Evolutionary conservation across 2,113 vertebrate genomes (phyloP), one percentile per base, ranked within the genome.

Genomic region (Indri indri): DNA sequence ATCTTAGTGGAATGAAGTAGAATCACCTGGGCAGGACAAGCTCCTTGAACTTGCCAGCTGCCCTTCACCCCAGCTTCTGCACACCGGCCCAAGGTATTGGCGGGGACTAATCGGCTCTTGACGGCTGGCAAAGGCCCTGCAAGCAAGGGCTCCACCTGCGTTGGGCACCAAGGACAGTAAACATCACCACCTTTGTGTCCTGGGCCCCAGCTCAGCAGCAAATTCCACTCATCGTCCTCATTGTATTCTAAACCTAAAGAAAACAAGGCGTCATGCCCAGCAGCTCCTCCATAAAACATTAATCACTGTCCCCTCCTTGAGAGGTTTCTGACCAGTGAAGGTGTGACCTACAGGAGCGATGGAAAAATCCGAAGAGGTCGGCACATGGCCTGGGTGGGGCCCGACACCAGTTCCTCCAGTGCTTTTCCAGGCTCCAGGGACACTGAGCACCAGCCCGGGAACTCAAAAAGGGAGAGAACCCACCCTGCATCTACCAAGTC

Each of bases 241-340:
- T 98, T 97, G 95, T 97, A 88, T 96, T 95, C 96, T 98, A 97
- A 97, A 84, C 92, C 97, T 97, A 97, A 97, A 97, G 96, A 95
- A 97, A 98, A 98, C 97, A 98, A 97, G 90, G 87, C 6, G 2
- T 92, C 92, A 9, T 90, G 96, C 97, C 96, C 95, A 97, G 96
- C 80, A 92, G 87, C 88, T 97, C 20, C 1, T 93, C 96, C 96
- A 97, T 98, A 90, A 97, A 97, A 97, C 95, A 97, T 98, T 98
- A 98, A 98, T 98, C 96, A 89, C 92, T 84, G 50, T 95, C 90
- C 79, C 95, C 74, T 97, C 92, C 96, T 97, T 47, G 93, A 94
- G 83, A 95, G 90, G 65, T 74, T 94, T 90, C 94, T 97, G 94
- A 77, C 93, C 59, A 47, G 80, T 47, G 70, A 97, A 97, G 96